Conservation (phyloP, 2,888 invertebrate genomes). For the Parnassius mnemosyne region DNA sequence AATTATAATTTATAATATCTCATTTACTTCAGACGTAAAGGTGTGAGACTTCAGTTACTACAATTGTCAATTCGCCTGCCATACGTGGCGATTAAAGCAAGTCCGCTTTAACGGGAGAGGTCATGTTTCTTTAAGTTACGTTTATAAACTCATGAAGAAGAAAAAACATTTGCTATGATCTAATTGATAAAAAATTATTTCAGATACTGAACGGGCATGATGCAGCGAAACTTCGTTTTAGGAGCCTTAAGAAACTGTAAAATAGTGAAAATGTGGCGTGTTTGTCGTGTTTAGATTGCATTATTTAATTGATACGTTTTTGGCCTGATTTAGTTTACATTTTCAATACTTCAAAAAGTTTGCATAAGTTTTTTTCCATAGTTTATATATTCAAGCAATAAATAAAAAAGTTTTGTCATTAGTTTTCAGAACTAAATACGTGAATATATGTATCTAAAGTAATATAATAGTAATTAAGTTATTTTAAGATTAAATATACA, state of each 20-base stretch:
- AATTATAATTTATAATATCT: too few species aligned
- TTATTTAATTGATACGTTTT: conserved; percentile 6
- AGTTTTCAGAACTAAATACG: conserved; percentile 3
- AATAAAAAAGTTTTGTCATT: not conserved
- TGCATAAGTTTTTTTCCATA: not conserved
- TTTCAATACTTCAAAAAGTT: not conserved
- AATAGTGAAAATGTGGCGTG: conserved; percentile 21
- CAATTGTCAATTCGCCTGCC: too few species aligned
- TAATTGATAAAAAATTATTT: conserved; percentile 1
- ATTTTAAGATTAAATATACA: conserved; percentile 27
- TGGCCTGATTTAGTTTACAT: not conserved
- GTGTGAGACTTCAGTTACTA: too few species aligned
- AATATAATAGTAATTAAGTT: conserved; percentile 19
- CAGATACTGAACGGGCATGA: conserved; percentile 18
- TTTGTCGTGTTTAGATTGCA: conserved; percentile 14
- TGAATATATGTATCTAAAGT: conserved; percentile 19
- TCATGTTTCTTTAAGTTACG: too few species aligned
- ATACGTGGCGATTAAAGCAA: too few species aligned
- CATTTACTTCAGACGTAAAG: too few species aligned
- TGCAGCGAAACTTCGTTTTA: not conserved
- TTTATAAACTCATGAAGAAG: too few species aligned
- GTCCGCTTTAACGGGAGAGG: too few species aligned
- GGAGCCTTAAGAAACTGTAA: conserved; percentile 18
- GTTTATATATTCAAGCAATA: not conserved
- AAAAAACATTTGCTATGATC: too few species aligned